Percentiles rank a stretch among this genome's conserved stretches.
phyloP scores from a whole-genome alignment of 2,797 vertebrate genomes.

The Sebastes umbrosus region DNA sequence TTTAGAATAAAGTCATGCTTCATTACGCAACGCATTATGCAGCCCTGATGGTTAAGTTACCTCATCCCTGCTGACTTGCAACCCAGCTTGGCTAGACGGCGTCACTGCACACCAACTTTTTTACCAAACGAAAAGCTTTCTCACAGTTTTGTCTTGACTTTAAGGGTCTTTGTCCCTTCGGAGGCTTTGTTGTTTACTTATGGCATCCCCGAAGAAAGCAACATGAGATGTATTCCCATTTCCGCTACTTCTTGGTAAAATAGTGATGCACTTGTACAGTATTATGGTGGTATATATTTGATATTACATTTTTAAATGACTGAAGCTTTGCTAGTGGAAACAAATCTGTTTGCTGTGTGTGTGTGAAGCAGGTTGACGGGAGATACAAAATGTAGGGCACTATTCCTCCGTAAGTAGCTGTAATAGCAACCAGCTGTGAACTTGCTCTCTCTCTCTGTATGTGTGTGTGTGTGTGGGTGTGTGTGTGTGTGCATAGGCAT shows the following conservation, averaged over 20 bases:
- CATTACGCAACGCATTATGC: background rate
- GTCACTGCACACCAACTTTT: background rate
- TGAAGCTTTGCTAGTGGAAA: background rate
- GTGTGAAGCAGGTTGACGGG: conserved; percentile 61
- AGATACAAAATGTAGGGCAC: conserved; percentile 65
- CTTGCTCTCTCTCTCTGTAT: conserved; percentile 13
- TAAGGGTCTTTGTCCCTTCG: background rate
- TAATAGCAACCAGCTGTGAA: conserved; percentile 84
- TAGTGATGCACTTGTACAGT: background rate
- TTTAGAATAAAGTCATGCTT: background rate
- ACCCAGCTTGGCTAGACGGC: background rate
- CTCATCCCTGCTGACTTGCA: background rate
- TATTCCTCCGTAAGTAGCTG: conserved; percentile 60
- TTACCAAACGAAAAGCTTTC: background rate
- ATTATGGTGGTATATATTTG: background rate
- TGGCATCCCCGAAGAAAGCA: background rate
- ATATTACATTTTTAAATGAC: background rate
- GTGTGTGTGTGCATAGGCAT: conserved; percentile 1
- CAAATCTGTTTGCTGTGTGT: conserved; percentile 7
- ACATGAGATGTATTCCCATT: background rate
- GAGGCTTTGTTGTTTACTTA: background rate
- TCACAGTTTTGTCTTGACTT: background rate
- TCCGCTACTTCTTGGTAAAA: background rate
- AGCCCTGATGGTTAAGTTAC: background rate
- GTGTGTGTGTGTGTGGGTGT: background rate